Evolutionary conservation across 2,888 invertebrate species (phyloP).

Genomic region (Chaetogeoica ovagalla): DNA sequence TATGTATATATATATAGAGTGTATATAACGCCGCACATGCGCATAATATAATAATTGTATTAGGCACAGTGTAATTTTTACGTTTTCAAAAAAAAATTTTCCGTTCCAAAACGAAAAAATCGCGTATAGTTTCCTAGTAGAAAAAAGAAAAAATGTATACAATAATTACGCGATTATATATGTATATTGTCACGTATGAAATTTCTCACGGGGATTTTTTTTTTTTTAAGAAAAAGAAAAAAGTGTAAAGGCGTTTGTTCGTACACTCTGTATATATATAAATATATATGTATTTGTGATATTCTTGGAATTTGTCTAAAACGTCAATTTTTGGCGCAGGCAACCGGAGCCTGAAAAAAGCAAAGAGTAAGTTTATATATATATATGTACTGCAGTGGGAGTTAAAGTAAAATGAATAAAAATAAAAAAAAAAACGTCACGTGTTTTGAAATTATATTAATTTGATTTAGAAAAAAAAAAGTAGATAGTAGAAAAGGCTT

Average conservation of each 20-base stretch:
- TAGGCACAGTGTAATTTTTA: too few relatives aligned
- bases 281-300: constrained; percentile 11
- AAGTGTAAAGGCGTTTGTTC: neutral
- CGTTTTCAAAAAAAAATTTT: too few relatives aligned
- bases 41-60: too few relatives aligned
- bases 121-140: too few relatives aligned
- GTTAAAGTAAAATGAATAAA: constrained; percentile 42
- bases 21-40: too few relatives aligned
- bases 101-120: too few relatives aligned
- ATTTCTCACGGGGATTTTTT: neutral
- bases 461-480: constrained; percentile 20
- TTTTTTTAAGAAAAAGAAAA: neutral
- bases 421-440: neutral
- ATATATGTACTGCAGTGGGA: constrained; percentile 13
- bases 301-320: constrained; percentile 48
- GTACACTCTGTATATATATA: constrained; percentile 24
- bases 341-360: constrained; percentile 58
- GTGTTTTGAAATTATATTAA: constrained; percentile 25
- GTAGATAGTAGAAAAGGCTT: constrained; percentile 51
- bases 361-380: constrained; percentile 57
- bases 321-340: constrained; percentile 55
- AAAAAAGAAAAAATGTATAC: too few relatives aligned
- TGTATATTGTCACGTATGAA: neutral
- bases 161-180: too few relatives aligned
- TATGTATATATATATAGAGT: neutral